Conservation (phyloP, 2,113 vertebrate genomes). For the Melanotaenia duboulayi region DNA sequence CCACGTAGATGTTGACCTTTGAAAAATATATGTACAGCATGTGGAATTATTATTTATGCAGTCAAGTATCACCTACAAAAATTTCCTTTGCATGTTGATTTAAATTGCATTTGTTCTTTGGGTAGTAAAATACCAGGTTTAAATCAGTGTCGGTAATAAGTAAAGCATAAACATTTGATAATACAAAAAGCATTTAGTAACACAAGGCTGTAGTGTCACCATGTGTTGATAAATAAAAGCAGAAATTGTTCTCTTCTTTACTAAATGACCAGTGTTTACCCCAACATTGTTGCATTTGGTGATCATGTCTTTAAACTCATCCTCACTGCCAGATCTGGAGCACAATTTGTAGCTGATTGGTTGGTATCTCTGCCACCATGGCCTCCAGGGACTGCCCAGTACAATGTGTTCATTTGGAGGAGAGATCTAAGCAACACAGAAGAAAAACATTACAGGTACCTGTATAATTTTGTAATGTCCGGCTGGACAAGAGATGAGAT, state of each 20-base stretch:
- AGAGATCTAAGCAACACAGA: slow-evolving; percentile 83
- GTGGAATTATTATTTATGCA: background rate
- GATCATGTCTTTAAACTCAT: slow-evolving; percentile 92
- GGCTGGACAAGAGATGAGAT: no score
- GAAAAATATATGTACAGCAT: background rate
- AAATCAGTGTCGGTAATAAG: no score
- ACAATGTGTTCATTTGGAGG: slow-evolving; percentile 91
- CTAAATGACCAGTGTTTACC: slow-evolving; percentile 78
- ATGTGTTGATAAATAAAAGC: background rate
- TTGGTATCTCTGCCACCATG: slow-evolving; percentile 96
- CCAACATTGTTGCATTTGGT: slow-evolving; percentile 92
- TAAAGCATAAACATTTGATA: no score
- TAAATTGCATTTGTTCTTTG: background rate
- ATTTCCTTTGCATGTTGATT: background rate
- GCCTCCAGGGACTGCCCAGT: slow-evolving; percentile 81
- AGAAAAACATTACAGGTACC: background rate
- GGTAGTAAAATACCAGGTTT: no score
- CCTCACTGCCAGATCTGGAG: slow-evolving; percentile 90
- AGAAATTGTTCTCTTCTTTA: background rate
- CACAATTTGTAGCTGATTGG: slow-evolving; percentile 93
- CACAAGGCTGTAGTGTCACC: background rate
- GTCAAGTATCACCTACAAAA: background rate
- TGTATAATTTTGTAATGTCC: no score
- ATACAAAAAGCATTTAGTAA: no score
- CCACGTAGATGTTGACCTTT: slow-evolving; percentile 93